Percentiles rank a stretch among this genome's conserved stretches.
These are phyloP conservation scores for Autographa gamma DNA, from an alignment of 2,888 invertebrate species.

Conservation along the genomic window DNA sequence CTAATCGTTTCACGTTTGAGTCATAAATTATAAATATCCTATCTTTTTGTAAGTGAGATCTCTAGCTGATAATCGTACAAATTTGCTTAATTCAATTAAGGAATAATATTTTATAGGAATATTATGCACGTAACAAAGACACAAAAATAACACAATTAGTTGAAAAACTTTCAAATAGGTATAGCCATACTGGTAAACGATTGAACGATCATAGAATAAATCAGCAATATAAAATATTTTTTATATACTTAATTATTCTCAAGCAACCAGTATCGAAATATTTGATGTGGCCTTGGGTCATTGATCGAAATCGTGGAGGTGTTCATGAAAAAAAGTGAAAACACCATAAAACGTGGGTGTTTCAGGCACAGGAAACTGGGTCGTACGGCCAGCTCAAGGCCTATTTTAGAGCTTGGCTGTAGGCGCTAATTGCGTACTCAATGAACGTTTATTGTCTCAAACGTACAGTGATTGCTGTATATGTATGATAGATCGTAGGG, in stretches of 20 bases:
- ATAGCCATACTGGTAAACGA: not conserved
- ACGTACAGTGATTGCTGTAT: conserved; percentile 58
- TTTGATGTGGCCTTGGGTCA: conserved; percentile 26
- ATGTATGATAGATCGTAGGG: conserved; percentile 46
- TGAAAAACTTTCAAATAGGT: too few relatives aligned
- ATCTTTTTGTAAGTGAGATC: not conserved
- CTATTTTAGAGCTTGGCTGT: conserved; percentile 57
- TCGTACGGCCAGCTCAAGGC: conserved; percentile 56
- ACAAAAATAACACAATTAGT: too few relatives aligned
- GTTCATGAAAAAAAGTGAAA: conserved; percentile 37
- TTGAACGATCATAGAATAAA: not conserved
- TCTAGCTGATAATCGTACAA: not conserved
- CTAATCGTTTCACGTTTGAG: not conserved
- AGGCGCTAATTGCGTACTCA: conserved; percentile 76
- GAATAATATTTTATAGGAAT: not conserved
- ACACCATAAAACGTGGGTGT: conserved; percentile 37
- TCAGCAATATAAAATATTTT: not conserved
- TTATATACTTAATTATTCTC: not conserved
- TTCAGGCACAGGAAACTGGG: conserved; percentile 56
- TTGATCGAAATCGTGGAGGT: conserved; percentile 31
- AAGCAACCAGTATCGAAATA: conserved; percentile 8
- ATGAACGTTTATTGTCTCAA: conserved; percentile 74
- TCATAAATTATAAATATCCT: not conserved
- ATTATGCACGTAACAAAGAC: too few relatives aligned
- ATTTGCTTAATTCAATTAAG: not conserved